Percentiles rank a stretch among this genome's conserved stretches.
Conservation (phyloP, 2,113 vertebrate genomes). For the Morone chrysops region DNA sequence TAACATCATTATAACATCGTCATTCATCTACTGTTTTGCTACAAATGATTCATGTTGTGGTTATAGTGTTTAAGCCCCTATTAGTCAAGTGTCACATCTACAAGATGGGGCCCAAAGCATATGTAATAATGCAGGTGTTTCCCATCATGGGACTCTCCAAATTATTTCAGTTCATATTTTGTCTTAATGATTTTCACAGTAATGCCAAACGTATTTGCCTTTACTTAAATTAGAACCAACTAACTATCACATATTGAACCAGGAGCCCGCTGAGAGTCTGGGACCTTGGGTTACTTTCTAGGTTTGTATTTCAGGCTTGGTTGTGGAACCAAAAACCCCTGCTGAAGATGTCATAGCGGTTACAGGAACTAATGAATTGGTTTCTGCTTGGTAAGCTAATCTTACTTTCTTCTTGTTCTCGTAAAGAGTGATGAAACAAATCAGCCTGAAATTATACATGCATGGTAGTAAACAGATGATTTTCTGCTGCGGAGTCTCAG, state of each 20-base stretch:
- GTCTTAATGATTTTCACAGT: too few relatives aligned
- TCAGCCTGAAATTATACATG: background rate
- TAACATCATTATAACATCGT: too few relatives aligned
- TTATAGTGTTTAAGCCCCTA: too few relatives aligned
- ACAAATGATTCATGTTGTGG: too few relatives aligned
- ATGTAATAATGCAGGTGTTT: background rate
- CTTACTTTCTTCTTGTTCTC: background rate
- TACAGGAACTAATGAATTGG: background rate
- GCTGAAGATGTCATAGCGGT: background rate
- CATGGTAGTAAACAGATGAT: background rate
- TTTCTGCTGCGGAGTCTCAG: background rate
- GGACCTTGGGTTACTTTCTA: background rate
- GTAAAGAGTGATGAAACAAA: too few relatives aligned
- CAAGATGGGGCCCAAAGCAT: too few relatives aligned
- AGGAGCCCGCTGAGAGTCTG: background rate
- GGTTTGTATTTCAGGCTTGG: background rate
- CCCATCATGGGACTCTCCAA: background rate
- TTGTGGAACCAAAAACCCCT: background rate
- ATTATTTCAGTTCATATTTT: background rate
- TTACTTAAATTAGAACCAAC: background rate
- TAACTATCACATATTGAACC: background rate
- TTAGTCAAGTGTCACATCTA: too few relatives aligned
- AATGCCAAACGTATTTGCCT: background rate
- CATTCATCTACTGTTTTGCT: too few relatives aligned
- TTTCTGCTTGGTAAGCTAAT: background rate